Evolutionary conservation across 2,797 vertebrate genomes (phyloP).

Genomic region (Enteromius radiatus): DNA sequence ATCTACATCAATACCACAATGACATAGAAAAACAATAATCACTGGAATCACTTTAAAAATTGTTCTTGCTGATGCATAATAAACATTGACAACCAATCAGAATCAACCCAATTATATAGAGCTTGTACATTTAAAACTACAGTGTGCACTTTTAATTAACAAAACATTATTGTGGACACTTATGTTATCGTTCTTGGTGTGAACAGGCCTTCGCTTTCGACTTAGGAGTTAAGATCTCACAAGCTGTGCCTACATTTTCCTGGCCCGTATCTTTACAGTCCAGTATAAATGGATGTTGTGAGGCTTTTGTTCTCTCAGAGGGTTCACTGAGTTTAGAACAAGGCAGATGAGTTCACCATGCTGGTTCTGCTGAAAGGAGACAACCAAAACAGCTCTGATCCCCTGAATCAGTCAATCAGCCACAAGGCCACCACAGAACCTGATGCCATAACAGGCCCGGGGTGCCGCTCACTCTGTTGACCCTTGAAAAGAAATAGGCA

Average conservation of each 20-base stretch:
- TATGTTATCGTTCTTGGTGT: neutral
- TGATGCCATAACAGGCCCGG: conserved; percentile 31
- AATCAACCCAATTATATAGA: neutral
- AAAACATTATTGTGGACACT: neutral
- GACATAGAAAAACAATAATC: neutral
- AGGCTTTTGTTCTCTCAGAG: conserved; percentile 17
- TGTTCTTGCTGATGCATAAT: neutral
- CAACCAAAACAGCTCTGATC: conserved; percentile 37
- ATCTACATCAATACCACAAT: neutral
- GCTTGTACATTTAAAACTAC: neutral
- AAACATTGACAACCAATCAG: neutral
- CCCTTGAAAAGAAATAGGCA: conserved; percentile 39
- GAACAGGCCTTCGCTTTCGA: neutral
- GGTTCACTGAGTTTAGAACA: conserved; percentile 12
- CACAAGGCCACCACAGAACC: conserved; percentile 18
- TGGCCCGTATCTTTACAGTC: neutral
- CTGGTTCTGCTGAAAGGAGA: conserved; percentile 27
- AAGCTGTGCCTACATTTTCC: neutral
- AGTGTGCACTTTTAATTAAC: neutral
- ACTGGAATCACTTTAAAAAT: neutral
- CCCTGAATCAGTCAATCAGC: conserved; percentile 35
- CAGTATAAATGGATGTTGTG: conserved; percentile 28
- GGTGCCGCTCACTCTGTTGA: conserved; percentile 41
- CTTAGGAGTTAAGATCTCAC: neutral
- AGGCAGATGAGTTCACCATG: conserved; percentile 11